Conservation (phyloP, 2,797 vertebrate species). For the Tadarida brasiliensis region DNA sequence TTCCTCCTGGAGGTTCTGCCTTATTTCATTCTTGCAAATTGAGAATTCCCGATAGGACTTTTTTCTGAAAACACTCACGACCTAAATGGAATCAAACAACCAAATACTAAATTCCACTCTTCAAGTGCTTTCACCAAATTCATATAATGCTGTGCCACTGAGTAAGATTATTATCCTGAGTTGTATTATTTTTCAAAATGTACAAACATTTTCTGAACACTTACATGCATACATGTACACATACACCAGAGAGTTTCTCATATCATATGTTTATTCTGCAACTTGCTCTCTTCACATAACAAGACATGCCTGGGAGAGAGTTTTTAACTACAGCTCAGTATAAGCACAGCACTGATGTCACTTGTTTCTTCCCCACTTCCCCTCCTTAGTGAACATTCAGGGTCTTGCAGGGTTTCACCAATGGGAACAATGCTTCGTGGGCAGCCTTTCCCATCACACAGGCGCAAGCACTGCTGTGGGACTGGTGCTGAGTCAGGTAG, state of each 20-base stretch:
- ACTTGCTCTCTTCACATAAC: neutral
- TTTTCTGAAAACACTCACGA: constrained; percentile 1
- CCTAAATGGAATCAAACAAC: constrained; percentile 24
- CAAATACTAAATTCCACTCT: constrained; percentile 8
- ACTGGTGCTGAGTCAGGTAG: neutral
- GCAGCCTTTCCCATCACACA: neutral
- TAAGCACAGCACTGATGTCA: neutral
- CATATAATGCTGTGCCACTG: neutral
- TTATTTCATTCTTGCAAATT: constrained; percentile 30
- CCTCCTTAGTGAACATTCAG: neutral
- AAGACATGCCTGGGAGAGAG: neutral
- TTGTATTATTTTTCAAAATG: neutral
- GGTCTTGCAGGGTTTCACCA: neutral
- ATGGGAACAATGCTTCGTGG: neutral
- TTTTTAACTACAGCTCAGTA: neutral
- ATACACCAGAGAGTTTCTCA: neutral
- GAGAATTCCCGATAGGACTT: constrained; percentile 2
- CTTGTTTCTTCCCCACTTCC: neutral
- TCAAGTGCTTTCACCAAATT: neutral
- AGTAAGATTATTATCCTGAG: neutral
- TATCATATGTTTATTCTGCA: neutral
- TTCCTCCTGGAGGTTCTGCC: neutral
- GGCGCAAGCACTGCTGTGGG: neutral
- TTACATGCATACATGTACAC: neutral
- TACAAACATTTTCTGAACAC: neutral